A percentile compares a stretch with the other conserved stretches of the same genome.
phyloP scores from a whole-genome alignment of 2,797 vertebrate genomes.

The Mus minutoides region DNA sequence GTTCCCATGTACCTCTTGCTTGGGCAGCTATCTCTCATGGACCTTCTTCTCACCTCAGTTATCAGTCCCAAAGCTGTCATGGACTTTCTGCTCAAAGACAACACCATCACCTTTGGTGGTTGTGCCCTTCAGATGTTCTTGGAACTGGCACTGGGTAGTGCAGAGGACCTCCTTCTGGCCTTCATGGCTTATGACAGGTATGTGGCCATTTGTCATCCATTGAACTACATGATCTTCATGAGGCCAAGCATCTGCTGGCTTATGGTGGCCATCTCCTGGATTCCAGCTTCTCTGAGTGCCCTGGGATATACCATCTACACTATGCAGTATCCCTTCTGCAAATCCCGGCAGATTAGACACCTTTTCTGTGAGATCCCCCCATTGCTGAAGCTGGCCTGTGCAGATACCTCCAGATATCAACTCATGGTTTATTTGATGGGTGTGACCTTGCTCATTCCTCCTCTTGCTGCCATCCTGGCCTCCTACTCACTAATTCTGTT shows the following conservation, averaged over 20 bases:
- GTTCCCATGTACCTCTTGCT: slow-evolving; percentile 80
- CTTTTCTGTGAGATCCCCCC: background rate
- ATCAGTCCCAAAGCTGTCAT: slow-evolving; percentile 75
- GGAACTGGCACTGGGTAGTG: slow-evolving; percentile 62
- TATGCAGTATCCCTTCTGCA: background rate
- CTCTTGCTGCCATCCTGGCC: background rate
- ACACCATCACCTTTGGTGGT: slow-evolving; percentile 70
- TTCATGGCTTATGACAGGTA: slow-evolving; percentile 82
- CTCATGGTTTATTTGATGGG: background rate
- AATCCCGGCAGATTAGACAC: background rate
- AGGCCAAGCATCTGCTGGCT: slow-evolving; percentile 36
- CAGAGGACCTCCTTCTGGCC: slow-evolving; percentile 76
- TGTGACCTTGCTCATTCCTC: background rate
- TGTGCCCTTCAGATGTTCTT: slow-evolving; percentile 69
- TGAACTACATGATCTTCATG: slow-evolving; percentile 78
- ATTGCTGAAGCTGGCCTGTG: background rate
- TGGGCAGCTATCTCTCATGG: slow-evolving; percentile 78
- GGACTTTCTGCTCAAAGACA: slow-evolving; percentile 4
- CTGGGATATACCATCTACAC: slow-evolving; percentile 22
- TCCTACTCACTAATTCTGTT: background rate
- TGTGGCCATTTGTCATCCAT: slow-evolving; percentile 76
- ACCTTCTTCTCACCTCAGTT: slow-evolving; percentile 76
- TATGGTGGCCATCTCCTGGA: slow-evolving; percentile 64
- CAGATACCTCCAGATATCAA: background rate
- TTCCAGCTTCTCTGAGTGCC: slow-evolving; percentile 56